These are phyloP conservation scores for Microplitis demolitor DNA, from an alignment of 1,140 invertebrate genomes.

Conservation along the genomic window DNA sequence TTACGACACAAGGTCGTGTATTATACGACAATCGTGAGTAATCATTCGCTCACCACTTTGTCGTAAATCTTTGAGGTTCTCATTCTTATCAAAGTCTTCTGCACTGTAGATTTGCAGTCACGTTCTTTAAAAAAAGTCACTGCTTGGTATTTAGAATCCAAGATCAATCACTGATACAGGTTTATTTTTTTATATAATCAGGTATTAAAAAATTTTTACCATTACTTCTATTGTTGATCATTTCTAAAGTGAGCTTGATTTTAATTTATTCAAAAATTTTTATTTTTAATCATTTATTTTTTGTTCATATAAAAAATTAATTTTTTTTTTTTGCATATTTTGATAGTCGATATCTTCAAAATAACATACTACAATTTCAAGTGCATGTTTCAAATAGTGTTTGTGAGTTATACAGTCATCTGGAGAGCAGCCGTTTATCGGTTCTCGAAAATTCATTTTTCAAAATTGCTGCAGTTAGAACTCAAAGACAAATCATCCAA, in stretches of 20 bases:
- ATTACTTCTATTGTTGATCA: not conserved
- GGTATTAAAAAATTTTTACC: not conserved
- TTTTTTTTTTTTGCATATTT: no score
- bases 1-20: conserved; percentile 62
- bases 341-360: no score
- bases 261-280: not conserved
- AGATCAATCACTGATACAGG: not conserved
- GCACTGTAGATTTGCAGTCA: not conserved
- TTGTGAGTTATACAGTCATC: no score
- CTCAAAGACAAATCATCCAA: no score
- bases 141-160: not conserved
- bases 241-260: not conserved
- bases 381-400: no score
- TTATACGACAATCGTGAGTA: conserved; percentile 57
- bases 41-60: conserved; percentile 54
- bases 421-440: no score
- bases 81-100: conserved; percentile 54
- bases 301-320: no score
- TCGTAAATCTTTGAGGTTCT: conserved; percentile 59
- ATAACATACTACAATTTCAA: no score
- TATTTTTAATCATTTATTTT: no score
- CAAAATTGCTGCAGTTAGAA: no score
- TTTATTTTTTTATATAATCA: not conserved
- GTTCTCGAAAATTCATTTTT: no score
- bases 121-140: not conserved